phyloP scores from a whole-genome alignment of 2,113 vertebrate genomes.

The Mungos mungo region DNA sequence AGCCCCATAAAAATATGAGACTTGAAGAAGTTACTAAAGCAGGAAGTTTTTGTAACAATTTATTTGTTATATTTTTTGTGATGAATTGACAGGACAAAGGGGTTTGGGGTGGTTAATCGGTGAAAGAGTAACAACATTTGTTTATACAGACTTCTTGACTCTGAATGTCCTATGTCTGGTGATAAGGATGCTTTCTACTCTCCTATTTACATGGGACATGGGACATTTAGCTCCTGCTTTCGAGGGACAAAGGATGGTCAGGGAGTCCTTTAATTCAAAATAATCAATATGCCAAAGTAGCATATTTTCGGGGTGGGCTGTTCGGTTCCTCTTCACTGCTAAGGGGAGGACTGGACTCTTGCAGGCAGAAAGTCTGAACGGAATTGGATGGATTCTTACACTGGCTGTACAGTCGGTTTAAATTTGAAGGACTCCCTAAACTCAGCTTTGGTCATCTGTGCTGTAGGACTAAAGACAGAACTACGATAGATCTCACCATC shows the following conservation, averaged over 20 bases:
- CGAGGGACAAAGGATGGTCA: background rate
- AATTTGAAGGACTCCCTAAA: background rate
- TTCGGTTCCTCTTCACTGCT: background rate
- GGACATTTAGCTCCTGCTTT: background rate
- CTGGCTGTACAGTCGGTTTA: background rate
- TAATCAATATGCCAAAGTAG: background rate
- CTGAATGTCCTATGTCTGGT: background rate
- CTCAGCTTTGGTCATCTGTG: background rate
- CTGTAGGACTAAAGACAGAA: background rate
- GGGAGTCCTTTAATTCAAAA: background rate
- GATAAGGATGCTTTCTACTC: background rate
- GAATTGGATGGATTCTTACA: background rate
- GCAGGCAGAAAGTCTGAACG: background rate
- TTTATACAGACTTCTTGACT: background rate
- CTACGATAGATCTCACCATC: background rate
- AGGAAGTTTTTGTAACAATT: background rate
- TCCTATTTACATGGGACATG: background rate
- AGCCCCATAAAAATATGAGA: background rate
- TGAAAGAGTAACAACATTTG: background rate
- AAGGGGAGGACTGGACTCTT: background rate
- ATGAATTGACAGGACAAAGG: background rate
- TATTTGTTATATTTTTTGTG: background rate
- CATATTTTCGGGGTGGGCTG: background rate
- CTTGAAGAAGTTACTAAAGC: background rate
- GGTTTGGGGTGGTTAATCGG: background rate